A percentile compares a stretch with the other conserved stretches of the same genome.
These are phyloP conservation scores for Nycticebus coucang DNA, from an alignment of 2,113 vertebrate genomes.

Conservation along the genomic window DNA sequence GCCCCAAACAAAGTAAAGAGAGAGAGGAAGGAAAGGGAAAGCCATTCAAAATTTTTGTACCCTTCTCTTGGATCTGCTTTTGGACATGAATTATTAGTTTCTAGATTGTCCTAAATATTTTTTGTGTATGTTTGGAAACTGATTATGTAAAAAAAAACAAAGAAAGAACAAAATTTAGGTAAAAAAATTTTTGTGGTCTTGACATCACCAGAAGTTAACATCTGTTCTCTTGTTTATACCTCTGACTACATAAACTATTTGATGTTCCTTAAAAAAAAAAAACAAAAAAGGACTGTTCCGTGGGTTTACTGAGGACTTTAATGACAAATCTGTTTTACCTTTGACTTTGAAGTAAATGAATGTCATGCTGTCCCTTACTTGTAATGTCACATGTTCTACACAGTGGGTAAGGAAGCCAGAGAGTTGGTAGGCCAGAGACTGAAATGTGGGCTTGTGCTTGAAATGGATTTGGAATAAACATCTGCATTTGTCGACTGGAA, in stretches of 20 bases:
- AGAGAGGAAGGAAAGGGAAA: background rate
- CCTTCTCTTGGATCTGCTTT: background rate
- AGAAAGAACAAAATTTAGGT: background rate
- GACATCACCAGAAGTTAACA: conserved; percentile 50
- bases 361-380: conserved; percentile 47
- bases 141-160: background rate
- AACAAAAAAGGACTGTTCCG: background rate
- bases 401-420: background rate
- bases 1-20: background rate
- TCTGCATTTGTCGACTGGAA: background rate
- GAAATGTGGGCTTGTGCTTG: background rate
- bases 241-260: conserved; percentile 49
- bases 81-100: background rate
- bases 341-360: conserved; percentile 50
- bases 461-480: background rate
- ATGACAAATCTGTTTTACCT: conserved; percentile 61
- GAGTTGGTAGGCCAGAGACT: background rate
- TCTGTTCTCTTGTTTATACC: conserved; percentile 43
- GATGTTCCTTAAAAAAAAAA: background rate
- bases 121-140: conserved; percentile 18
- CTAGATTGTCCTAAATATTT: background rate
- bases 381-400: conserved; percentile 39
- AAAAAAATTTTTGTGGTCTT: background rate
- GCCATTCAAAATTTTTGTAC: background rate
- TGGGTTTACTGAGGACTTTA: conserved; percentile 39